Evolutionary conservation across 2,888 invertebrate species (phyloP).

Genomic region (Zaprionus bogoriensis): DNA sequence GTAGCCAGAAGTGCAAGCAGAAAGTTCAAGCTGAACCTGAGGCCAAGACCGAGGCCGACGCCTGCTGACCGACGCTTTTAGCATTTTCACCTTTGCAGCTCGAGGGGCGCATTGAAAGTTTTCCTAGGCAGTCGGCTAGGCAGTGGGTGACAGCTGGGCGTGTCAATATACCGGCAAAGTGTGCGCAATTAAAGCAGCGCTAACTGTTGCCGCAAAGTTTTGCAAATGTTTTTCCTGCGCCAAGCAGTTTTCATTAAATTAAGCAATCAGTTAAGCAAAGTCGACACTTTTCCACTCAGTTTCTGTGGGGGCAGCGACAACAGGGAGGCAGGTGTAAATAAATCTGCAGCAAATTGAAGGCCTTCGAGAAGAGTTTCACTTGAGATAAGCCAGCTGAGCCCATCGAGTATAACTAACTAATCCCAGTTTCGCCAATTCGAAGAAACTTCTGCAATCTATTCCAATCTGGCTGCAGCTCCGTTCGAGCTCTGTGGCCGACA

Average conservation of each 20-base stretch:
- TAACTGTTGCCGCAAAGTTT: slow-evolving; percentile 44
- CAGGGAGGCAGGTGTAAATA: neutral
- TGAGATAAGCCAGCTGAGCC: too few relatives aligned
- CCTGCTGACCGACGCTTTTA: slow-evolving; percentile 35
- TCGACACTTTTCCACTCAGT: slow-evolving; percentile 3
- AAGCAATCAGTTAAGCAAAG: slow-evolving; percentile 44
- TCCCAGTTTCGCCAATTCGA: neutral
- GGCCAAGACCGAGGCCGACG: slow-evolving; percentile 2
- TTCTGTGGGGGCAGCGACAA: neutral
- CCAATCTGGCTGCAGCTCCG: slow-evolving; percentile 1
- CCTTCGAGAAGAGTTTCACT: neutral
- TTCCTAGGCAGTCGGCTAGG: neutral
- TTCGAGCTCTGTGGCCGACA: slow-evolving; percentile 39
- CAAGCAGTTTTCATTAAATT: slow-evolving; percentile 46
- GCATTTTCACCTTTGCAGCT: slow-evolving; percentile 10
- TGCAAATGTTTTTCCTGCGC: slow-evolving; percentile 10
- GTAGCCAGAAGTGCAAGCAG: slow-evolving; percentile 4
- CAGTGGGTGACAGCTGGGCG: neutral
- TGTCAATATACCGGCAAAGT: neutral
- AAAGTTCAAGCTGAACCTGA: neutral
- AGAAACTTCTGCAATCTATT: neutral
- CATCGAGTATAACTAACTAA: too few relatives aligned
- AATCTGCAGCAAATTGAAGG: neutral
- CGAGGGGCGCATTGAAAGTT: slow-evolving; percentile 27
- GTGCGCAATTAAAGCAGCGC: slow-evolving; percentile 52